phyloP scores from a whole-genome alignment of 2,113 vertebrate species.

The Lontra canadensis region DNA sequence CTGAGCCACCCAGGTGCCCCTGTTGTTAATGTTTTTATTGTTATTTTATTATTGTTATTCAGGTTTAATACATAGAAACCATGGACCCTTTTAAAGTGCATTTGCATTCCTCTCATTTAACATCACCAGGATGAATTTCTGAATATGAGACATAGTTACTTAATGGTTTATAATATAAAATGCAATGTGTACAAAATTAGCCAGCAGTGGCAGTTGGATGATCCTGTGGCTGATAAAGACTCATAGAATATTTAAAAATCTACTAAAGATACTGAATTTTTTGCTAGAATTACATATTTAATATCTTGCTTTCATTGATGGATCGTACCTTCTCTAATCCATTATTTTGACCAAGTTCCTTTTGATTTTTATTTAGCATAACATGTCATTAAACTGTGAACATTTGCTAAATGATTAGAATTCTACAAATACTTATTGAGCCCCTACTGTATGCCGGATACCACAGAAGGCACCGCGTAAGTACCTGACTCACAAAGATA shows the following conservation, averaged over 20 bases:
- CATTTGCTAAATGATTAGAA: neutral
- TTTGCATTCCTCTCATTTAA: neutral
- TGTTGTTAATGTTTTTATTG: neutral
- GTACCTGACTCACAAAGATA: neutral
- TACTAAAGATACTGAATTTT: neutral
- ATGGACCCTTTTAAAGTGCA: neutral
- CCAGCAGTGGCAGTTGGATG: neutral
- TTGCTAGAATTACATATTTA: neutral
- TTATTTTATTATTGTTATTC: neutral
- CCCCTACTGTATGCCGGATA: neutral
- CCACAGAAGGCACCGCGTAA: accelerated
- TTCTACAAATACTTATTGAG: neutral
- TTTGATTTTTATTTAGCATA: neutral
- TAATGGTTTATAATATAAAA: neutral
- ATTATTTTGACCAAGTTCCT: neutral
- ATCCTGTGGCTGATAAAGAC: neutral
- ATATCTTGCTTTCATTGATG: neutral
- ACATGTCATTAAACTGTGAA: neutral
- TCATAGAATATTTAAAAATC: neutral
- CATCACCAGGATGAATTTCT: neutral
- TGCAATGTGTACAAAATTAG: neutral
- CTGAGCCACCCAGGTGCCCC: too few species aligned
- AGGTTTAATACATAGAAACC: neutral
- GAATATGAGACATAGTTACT: neutral
- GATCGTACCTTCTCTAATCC: neutral